Percentiles rank a stretch among this genome's conserved stretches.
phyloP scores from a whole-genome alignment of 2,888 invertebrate genomes.

The Sinodicranocentrus sp. region DNA sequence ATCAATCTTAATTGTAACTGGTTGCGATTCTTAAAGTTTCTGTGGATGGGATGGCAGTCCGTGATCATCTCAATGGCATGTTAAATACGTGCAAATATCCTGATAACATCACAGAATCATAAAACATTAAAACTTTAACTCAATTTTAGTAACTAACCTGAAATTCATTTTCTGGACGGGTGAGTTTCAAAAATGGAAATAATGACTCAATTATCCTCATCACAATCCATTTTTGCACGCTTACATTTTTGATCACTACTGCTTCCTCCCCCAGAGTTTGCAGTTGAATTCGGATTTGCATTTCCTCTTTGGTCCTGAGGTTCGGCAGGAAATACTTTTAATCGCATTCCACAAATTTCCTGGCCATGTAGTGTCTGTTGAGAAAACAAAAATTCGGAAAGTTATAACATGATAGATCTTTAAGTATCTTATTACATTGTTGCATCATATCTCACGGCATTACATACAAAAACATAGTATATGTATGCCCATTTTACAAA shows the following conservation, averaged over 20 bases:
- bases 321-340: constrained; percentile 94
- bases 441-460: background rate
- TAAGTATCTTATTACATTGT: background rate
- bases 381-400: background rate
- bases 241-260: constrained; percentile 76
- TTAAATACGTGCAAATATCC: constrained; percentile 72
- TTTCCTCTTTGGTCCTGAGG: constrained; percentile 77
- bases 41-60: constrained; percentile 67
- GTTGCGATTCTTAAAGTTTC: constrained; percentile 65
- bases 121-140: constrained; percentile 63
- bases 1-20: constrained; percentile 56
- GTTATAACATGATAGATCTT: background rate
- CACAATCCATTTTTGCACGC: constrained; percentile 76
- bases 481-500: too few species aligned
- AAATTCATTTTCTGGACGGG: constrained; percentile 67
- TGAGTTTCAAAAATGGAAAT: constrained; percentile 66
- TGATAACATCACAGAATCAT: constrained; percentile 71
- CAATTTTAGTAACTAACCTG: constrained; percentile 54
- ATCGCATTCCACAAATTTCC: constrained; percentile 90
- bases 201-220: constrained; percentile 67
- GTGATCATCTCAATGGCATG: constrained; percentile 66
- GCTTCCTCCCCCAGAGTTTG: constrained; percentile 61
- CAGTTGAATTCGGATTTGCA: constrained; percentile 60
- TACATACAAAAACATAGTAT: too few species aligned
- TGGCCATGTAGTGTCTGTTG: constrained; percentile 86